Base-by-base conservation (phyloP, 2,888 invertebrate genomes). In the Andrena marginata region DNA sequence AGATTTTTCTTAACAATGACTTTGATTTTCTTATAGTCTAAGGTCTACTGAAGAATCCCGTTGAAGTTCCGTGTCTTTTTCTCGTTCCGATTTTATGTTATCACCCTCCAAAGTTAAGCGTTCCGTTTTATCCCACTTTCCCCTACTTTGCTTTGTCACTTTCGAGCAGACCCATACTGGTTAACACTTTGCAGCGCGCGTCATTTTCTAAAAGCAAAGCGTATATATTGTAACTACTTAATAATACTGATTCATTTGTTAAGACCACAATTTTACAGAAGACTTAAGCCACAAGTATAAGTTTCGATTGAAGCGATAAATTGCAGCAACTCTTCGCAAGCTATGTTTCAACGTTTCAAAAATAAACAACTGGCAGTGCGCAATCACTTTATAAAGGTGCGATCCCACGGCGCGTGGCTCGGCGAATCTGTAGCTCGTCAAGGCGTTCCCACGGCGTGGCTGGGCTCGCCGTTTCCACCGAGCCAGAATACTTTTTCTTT, bases 201-300 rank as follows among this genome's bases (percentile, higher is more conserved):
- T 74, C 49, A 75, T 71, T 80, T 82, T 75, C 71, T 70, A 80
- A 13, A 79, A 82, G 71, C 80, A 67, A 74, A 82, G 74, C 82
- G n/a, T 51, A 20, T 76, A 76, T 16, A 20, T 76, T 6, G 23
- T 68, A 60, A 51, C 31, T 62, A 54, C 65, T 63, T 10, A 6
- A 33, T 20, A 13, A 42, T 54, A 48, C 20, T 1, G 42, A 26
- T 48, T 48, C 7, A n/a, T 3, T 6, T 63, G 0, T 48, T 8
- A 16, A 1, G 13, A 8, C 54, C 31, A 10, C 13, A 42, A 33
- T 29, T 33, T 48, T 42, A 48, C 23, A 16, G 56, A 59, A 62
- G 16, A 64, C 26, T 73, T n/a, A 77, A 74, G 74, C 77, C 56
- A 35, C 33, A 10, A 20, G 33, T 65, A 75, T n/a, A 64, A 73